Conservation (phyloP, 1,140 invertebrate species). For the Schlechtendalia chinensis region DNA sequence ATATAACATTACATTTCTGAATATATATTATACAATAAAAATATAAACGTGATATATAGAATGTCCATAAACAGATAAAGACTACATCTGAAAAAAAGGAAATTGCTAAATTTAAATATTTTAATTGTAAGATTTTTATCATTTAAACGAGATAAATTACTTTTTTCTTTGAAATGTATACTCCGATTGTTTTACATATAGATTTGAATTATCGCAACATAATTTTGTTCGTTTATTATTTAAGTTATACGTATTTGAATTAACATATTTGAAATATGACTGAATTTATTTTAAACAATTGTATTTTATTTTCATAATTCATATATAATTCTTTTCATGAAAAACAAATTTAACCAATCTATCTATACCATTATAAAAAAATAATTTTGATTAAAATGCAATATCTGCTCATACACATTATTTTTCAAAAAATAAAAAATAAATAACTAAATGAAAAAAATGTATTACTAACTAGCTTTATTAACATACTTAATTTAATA, state of each 20-base stretch:
- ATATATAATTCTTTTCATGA: neutral
- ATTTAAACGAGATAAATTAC: neutral
- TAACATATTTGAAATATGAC: neutral
- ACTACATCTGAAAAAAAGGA: neutral
- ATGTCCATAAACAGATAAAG: neutral
- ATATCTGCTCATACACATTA: too few relatives aligned
- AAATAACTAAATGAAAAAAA: slow-evolving; percentile 24
- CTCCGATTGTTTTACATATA: neutral
- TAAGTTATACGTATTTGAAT: neutral
- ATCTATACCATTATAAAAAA: neutral
- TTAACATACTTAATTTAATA: neutral
- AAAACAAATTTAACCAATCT: neutral
- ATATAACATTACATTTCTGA: too few relatives aligned
- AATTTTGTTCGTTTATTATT: neutral
- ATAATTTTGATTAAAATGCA: slow-evolving; percentile 1
- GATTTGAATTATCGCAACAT: neutral
- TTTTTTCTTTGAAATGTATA: neutral
- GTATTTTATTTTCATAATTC: slow-evolving; percentile 15
- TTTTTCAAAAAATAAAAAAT: neutral
- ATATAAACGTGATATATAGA: neutral
- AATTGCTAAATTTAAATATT: neutral
- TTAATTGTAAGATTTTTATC: neutral
- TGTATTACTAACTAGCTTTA: neutral
- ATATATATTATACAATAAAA: too few relatives aligned
- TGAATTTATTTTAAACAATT: neutral